phyloP scores from a whole-genome alignment of 2,113 vertebrate genomes.

The Apus apus region DNA sequence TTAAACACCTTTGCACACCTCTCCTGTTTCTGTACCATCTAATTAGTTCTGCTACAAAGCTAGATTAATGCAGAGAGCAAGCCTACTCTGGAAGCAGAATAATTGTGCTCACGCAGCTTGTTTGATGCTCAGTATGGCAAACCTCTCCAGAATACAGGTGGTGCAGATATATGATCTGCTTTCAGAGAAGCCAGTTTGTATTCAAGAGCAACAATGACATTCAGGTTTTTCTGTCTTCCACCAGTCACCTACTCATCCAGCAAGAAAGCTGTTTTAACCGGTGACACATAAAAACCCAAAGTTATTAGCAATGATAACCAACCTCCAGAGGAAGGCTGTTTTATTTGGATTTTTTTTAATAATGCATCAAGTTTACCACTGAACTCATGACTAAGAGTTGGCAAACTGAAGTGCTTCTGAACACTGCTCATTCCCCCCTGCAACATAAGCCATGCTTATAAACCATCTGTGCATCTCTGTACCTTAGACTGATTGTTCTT shows the following conservation, averaged over 20 bases:
- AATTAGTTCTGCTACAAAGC: neutral
- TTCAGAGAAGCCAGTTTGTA: neutral
- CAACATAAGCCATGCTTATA: neutral
- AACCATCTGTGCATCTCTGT: neutral
- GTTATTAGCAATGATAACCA: neutral
- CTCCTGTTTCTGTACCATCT: neutral
- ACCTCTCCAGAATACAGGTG: neutral
- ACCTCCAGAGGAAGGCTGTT: neutral
- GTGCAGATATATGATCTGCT: neutral
- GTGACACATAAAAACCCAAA: neutral
- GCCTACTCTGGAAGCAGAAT: neutral
- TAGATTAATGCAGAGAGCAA: neutral
- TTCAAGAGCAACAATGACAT: neutral
- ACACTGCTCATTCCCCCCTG: neutral
- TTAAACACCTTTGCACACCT: neutral
- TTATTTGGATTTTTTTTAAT: neutral
- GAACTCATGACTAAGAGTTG: neutral
- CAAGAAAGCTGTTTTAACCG: neutral
- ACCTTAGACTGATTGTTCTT: conserved; percentile 99
- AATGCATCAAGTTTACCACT: neutral
- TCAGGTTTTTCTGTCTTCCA: neutral
- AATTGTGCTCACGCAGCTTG: neutral
- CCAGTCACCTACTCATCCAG: neutral
- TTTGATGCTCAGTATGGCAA: neutral
- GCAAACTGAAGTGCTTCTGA: neutral